These are phyloP conservation scores for Sebastolobus altivelis DNA, from an alignment of 2,797 vertebrate species.

Conservation along the genomic window DNA sequence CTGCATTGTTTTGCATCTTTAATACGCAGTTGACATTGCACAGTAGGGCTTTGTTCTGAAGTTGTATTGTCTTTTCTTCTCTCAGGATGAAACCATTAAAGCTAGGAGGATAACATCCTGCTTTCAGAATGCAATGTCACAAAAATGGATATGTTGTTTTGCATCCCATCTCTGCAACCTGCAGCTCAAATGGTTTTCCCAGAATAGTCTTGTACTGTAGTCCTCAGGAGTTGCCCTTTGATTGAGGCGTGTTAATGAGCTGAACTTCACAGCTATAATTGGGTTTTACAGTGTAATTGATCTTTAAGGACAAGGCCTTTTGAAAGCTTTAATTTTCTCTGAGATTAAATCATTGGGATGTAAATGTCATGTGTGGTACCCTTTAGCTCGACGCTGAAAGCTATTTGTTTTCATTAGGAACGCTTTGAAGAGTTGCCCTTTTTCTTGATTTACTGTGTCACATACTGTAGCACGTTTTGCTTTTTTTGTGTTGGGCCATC, in stretches of 20 bases:
- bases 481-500: not conserved
- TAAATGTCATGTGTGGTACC: conserved; percentile 70
- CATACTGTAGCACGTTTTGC: not conserved
- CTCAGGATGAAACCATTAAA: conserved; percentile 13
- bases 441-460: conserved; percentile 59
- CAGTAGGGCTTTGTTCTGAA: conserved; percentile 30
- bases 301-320: conserved; percentile 67
- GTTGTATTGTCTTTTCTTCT: conserved; percentile 18
- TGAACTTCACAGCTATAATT: conserved; percentile 67
- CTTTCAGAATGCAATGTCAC: conserved; percentile 7
- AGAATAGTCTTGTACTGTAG: conserved; percentile 25
- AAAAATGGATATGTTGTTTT: conserved; percentile 19
- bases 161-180: conserved; percentile 2
- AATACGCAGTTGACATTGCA: conserved; percentile 31
- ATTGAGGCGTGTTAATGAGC: conserved; percentile 63
- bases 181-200: conserved; percentile 22
- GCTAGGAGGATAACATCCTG: not conserved
- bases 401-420: conserved; percentile 74
- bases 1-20: conserved; percentile 57
- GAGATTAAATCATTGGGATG: conserved; percentile 66
- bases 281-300: conserved; percentile 63
- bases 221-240: conserved; percentile 43
- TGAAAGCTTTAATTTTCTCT: conserved; percentile 63
- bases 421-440: conserved; percentile 57
- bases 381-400: conserved; percentile 52